phyloP scores from a whole-genome alignment of 1,140 invertebrate genomes.

The Wasmannia auropunctata region DNA sequence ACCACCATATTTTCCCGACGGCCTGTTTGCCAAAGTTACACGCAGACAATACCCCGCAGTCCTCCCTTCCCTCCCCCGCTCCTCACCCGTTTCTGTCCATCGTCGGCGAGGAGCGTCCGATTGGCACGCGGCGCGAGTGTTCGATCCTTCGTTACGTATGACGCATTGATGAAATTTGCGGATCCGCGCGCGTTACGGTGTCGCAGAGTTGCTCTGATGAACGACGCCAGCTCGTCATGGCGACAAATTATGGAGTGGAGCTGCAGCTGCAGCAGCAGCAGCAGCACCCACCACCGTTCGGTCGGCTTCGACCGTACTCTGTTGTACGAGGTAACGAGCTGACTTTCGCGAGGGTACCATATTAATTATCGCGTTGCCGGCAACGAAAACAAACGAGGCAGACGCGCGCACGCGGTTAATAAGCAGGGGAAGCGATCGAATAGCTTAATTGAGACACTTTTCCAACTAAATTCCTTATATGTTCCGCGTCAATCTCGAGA shows the following conservation, averaged over 20 bases:
- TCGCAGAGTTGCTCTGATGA: slow-evolving; percentile 50
- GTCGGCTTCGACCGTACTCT: too few relatives aligned
- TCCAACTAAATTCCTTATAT: not conserved
- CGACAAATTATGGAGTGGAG: slow-evolving; percentile 40
- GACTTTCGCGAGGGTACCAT: slow-evolving; percentile 27
- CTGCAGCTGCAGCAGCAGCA: too few relatives aligned
- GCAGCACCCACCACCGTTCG: not conserved
- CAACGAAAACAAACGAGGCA: not conserved
- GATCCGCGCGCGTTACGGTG: slow-evolving; percentile 39
- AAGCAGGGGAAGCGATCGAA: slow-evolving; percentile 29
- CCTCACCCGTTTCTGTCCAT: too few relatives aligned
- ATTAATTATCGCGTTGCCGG: slow-evolving; percentile 29
- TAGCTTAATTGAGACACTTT: not conserved
- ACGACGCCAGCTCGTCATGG: slow-evolving; percentile 30
- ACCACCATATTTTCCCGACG: slow-evolving; percentile 17
- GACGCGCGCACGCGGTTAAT: not conserved
- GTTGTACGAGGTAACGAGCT: slow-evolving; percentile 56
- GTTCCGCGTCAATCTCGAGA: not conserved
- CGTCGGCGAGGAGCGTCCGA: slow-evolving; percentile 18
- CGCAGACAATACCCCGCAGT: not conserved
- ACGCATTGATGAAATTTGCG: slow-evolving; percentile 54
- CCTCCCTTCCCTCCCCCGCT: too few relatives aligned
- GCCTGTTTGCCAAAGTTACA: slow-evolving; percentile 34
- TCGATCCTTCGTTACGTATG: slow-evolving; percentile 57
- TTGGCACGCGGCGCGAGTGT: slow-evolving; percentile 33